Base-by-base conservation (phyloP, 2,797 vertebrate species). In the Lutjanus campechanus region DNA sequence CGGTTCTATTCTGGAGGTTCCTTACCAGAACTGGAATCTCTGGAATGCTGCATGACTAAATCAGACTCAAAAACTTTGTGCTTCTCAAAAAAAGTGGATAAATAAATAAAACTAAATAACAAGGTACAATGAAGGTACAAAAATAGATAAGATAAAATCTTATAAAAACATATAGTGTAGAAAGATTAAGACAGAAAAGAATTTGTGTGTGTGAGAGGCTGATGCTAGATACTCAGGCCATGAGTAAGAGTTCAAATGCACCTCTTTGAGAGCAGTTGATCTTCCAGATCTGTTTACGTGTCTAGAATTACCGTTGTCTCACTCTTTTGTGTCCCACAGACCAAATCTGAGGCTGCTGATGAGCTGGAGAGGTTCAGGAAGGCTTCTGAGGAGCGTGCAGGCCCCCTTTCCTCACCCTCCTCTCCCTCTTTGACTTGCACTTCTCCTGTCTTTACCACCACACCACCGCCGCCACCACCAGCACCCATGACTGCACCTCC, bases 311-410 rank as follows among this genome's bases (percentile, higher is more conserved):
- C 73, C 40, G 13, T 68, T 71, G 51, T 79, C 76, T 69, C 55
- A 11, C 47, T 49, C 0, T 4, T 89, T 81, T 89, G 64, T 85
- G 54, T 59, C 62, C 7, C 69, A 10, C 91, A 99, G 98, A 96
- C 96, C 49, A 95, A 95, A 53, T 98, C 97, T 8, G 47, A 84
- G 55, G 97, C 96, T 65, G 96, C 97, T 0, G 80, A 89, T 61
- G 98, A 99, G 84, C 92, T 99, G 13, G 93, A 92, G 77, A 91
- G 76, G 49, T 92, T 96, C 78, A 95, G 92, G 73, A 95, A 93
- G 0, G 49, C 81, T 1, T 73, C 65, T 11, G 82, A 88, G 17
- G 69, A 85, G 59, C 61, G 76, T 41, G 19, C 59, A 73, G 60
- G 46, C 8, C 22, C 50, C 66, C 69, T 75, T 3, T 40, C 55